Base-by-base conservation (phyloP, 2,888 invertebrate genomes). In the Norana najaformis region DNA sequence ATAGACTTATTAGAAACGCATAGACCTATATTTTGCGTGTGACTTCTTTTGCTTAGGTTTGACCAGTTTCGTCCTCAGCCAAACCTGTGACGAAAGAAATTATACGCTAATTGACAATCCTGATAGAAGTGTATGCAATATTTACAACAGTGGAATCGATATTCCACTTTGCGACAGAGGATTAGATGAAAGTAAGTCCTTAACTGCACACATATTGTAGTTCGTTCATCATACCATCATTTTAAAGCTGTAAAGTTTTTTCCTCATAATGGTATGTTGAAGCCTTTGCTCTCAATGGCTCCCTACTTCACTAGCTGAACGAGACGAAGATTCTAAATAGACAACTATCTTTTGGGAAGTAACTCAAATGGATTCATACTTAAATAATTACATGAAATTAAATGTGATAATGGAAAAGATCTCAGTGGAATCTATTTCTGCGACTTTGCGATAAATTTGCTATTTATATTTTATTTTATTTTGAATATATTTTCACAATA, bases 61-160 rank as follows among this genome's bases (percentile, higher is more conserved):
- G n/a, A 69, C 30, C 69, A 69, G 69, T 13, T n/a, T 69, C 69
- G 69, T 13, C 8, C 69, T 69, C 69, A 69, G 69, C n/a, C 69
- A 69, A 69, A 69, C n/a, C 69, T 69, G 69, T 69, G 69, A 69
- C n/a, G 69, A 69, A 69, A n/a, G 69, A 69, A n/a, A n/a, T n/a
- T 69, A 69, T 69, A 69, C 69, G n/a, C 30, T 69, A n/a, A 2
- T 69, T 0, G n/a, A 69, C 69, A 69, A 69, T n/a, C 69, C 69
- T 30, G 11, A 13, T 8, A 69, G 69, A 69, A 69, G 69, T 69
- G 69, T 69, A 69, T 69, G 69, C 69, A 69, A 13, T 8, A n/a
- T n/a, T 69, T 69, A 69, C 69, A 8, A 53, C 53, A 53, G 47
- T 47, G 23, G 11, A n/a, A n/a, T n/a, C 30, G 47, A 47, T 23